phyloP scores from a whole-genome alignment of 2,888 invertebrate genomes.

The Rhagonycha lutea region DNA sequence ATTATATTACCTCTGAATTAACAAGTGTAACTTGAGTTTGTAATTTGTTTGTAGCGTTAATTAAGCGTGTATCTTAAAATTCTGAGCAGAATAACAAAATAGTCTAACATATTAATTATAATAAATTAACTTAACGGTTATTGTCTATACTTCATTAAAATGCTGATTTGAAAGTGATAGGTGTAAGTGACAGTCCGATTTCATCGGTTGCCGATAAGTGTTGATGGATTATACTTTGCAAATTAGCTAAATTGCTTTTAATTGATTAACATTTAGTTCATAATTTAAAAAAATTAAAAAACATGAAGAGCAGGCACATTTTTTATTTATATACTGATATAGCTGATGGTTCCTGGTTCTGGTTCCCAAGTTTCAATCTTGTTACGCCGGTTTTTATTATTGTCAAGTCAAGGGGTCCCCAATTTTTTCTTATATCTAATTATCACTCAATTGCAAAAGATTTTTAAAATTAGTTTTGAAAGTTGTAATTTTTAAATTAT shows the following conservation, averaged over 20 bases:
- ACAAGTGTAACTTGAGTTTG: neutral
- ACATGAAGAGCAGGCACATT: neutral
- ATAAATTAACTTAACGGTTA: conserved; percentile 3
- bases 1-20: neutral
- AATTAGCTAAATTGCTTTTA: neutral
- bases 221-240: neutral
- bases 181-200: neutral
- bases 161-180: neutral
- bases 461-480: too few relatives aligned
- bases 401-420: neutral
- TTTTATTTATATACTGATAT: neutral
- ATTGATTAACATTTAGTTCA: neutral
- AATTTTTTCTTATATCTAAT: neutral
- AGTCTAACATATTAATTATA: conserved; percentile 2
- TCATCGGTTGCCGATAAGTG: neutral
- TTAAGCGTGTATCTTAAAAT: neutral
- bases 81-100: neutral
- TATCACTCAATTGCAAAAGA: neutral
- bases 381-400: neutral
- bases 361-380: neutral
- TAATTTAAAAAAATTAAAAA: neutral
- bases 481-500: neutral
- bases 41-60: neutral
- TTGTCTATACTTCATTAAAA: neutral
- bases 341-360: neutral